Conservation (phyloP, 2,113 vertebrate genomes). For the Gulo gulo region DNA sequence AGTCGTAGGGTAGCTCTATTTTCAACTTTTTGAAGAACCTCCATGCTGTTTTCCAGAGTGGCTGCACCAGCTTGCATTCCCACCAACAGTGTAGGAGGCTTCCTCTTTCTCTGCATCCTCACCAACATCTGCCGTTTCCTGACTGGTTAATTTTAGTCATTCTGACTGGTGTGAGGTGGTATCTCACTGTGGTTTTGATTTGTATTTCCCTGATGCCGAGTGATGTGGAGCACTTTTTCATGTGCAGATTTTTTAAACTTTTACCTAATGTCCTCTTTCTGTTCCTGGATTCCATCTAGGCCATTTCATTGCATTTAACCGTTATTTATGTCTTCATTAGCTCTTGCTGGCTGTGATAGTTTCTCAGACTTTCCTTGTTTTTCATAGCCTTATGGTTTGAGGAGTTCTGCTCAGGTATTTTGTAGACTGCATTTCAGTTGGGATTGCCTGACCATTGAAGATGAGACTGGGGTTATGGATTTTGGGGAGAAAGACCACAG, state of each 20-base stretch:
- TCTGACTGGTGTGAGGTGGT: no score
- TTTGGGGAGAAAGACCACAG: not conserved
- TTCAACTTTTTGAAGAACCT: no score
- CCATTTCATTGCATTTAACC: not conserved
- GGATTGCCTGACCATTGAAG: not conserved
- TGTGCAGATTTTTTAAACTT: not conserved
- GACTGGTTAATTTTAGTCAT: no score
- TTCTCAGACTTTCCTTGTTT: not conserved
- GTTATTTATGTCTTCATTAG: not conserved
- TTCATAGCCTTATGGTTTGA: not conserved
- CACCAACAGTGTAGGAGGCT: no score
- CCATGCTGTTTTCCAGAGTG: no score
- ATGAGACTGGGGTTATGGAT: not conserved
- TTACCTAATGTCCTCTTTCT: not conserved
- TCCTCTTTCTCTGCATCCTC: no score
- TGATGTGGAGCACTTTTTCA: no score
- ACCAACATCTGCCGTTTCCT: no score
- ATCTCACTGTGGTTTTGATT: no score
- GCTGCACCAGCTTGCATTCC: no score
- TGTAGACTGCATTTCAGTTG: not conserved
- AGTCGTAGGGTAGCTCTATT: no score
- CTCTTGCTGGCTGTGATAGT: not conserved
- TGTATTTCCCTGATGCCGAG: no score
- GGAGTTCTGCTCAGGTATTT: not conserved
- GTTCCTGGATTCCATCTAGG: not conserved